Percentiles rank a stretch among this genome's conserved stretches.
Evolutionary conservation across 2,888 invertebrate species (phyloP).

Genomic region (Acleris sparsana): DNA sequence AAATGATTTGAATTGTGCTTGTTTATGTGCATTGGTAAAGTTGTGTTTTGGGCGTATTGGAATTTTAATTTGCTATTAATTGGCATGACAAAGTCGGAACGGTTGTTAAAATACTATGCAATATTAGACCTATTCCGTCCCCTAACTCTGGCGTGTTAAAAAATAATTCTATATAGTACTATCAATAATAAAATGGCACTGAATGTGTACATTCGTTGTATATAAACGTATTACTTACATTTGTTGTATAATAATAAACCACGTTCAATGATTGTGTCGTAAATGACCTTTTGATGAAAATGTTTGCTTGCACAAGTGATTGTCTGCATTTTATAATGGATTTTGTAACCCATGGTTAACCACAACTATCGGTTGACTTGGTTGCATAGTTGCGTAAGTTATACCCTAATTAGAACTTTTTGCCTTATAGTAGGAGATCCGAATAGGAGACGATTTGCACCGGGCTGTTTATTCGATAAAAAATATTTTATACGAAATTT

Average conservation of each 20-base stretch:
- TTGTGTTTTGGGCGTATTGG: conserved; percentile 10
- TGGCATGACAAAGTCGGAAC: neutral
- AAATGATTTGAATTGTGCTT: neutral
- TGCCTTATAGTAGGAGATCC: too few species aligned
- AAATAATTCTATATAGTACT: too few species aligned
- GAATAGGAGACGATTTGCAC: too few species aligned
- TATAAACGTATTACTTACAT: too few species aligned
- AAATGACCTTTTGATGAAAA: neutral
- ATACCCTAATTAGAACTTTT: too few species aligned
- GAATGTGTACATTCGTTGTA: too few species aligned
- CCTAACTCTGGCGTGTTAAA: too few species aligned
- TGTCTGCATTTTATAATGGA: neutral
- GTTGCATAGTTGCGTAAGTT: neutral
- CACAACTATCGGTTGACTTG: neutral
- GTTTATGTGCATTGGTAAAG: conserved; percentile 5
- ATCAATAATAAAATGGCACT: too few species aligned
- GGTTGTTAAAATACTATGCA: neutral
- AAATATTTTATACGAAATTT: too few species aligned
- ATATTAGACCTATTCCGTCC: too few species aligned
- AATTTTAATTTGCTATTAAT: conserved; percentile 11
- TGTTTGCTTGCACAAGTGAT: conserved; percentile 5
- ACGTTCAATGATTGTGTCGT: neutral
- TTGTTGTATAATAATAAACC: neutral
- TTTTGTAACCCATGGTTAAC: conserved; percentile 2
- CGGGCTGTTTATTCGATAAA: too few species aligned